phyloP scores from a whole-genome alignment of 2,113 vertebrate genomes.

The Pleuronectes platessa region DNA sequence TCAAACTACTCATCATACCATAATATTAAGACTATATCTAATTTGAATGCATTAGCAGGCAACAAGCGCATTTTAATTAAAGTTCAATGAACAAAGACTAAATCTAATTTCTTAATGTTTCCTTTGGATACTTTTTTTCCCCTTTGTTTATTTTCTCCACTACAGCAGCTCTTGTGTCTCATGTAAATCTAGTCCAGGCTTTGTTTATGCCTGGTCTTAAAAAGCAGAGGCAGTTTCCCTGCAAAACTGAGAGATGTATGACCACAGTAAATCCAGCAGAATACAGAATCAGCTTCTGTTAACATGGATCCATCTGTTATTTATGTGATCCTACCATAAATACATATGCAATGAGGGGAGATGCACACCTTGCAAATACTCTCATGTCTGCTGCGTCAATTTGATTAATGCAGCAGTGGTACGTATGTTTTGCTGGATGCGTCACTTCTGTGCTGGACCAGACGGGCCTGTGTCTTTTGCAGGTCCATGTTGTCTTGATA shows the following conservation, averaged over 20 bases:
- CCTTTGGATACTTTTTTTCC: not conserved
- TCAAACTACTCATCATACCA: too few relatives aligned
- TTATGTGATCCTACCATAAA: not conserved
- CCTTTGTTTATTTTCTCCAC: not conserved
- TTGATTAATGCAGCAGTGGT: not conserved
- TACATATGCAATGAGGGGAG: not conserved
- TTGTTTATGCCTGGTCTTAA: not conserved
- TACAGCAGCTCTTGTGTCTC: not conserved
- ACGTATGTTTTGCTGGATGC: not conserved
- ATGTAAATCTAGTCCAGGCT: too few relatives aligned
- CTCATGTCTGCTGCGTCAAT: not conserved
- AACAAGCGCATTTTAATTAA: not conserved
- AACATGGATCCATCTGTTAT: not conserved
- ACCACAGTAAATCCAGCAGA: not conserved
- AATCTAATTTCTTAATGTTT: not conserved
- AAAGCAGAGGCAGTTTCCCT: not conserved
- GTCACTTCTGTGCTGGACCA: not conserved
- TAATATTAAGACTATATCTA: too few relatives aligned
- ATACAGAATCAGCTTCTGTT: not conserved
- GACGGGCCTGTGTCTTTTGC: not conserved
- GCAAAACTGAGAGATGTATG: not conserved
- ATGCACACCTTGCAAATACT: not conserved
- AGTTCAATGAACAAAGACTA: not conserved
- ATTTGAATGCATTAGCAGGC: not conserved
- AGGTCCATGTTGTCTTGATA: not conserved